Evolutionary conservation across 2,888 invertebrate species (phyloP).

Genomic region (Diploptera punctata): DNA sequence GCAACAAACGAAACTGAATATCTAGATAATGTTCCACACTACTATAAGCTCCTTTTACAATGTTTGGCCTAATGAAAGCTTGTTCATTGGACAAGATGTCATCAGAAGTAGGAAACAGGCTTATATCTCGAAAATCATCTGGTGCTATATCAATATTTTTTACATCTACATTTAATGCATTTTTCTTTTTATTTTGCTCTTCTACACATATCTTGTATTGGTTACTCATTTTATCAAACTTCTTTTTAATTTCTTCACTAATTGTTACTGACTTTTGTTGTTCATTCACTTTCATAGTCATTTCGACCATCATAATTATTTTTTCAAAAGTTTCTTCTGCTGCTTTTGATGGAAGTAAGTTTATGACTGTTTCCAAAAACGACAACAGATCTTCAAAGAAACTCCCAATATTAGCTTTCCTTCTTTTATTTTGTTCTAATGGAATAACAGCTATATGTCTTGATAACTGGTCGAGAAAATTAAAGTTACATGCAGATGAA

Average conservation of each 20-base stretch:
- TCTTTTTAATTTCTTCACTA: constrained; percentile 8
- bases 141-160: constrained; percentile 49
- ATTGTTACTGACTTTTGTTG: constrained; percentile 30
- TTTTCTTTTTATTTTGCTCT: neutral
- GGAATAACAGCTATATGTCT: constrained; percentile 45
- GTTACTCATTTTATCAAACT: constrained; percentile 8
- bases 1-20: constrained; percentile 73
- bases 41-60: constrained; percentile 66
- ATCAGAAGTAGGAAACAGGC: constrained; percentile 60
- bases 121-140: constrained; percentile 53
- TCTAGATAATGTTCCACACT: constrained; percentile 76
- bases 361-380: constrained; percentile 52
- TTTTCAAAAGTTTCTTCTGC: constrained; percentile 49
- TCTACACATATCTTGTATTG: neutral
- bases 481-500: constrained; percentile 41
- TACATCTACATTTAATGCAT: neutral
- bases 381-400: constrained; percentile 47
- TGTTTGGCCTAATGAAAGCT: constrained; percentile 63
- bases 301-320: constrained; percentile 46
- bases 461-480: constrained; percentile 45
- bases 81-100: constrained; percentile 51
- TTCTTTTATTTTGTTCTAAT: constrained; percentile 42
- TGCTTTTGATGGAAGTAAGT: constrained; percentile 49
- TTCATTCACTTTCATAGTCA: constrained; percentile 46
- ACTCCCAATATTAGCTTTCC: constrained; percentile 44